These are phyloP conservation scores for Sitophilus oryzae DNA, from an alignment of 1,140 invertebrate species.

Conservation along the genomic window DNA sequence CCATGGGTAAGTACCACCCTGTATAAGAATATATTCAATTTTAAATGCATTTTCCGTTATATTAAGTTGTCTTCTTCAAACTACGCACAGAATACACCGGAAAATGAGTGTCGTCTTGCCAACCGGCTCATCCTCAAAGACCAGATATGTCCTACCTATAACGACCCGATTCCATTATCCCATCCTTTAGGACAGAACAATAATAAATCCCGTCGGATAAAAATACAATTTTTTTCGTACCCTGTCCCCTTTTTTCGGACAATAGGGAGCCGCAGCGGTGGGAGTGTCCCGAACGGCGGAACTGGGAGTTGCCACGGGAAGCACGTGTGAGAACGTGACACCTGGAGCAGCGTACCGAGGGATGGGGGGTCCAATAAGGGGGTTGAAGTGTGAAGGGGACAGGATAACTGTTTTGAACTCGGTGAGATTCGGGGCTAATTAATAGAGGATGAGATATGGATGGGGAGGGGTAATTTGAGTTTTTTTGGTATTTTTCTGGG, in stretches of 20 bases:
- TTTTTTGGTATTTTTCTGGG: too few relatives aligned
- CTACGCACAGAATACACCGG: constrained; percentile 14
- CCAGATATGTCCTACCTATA: constrained; percentile 17
- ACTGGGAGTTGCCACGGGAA: constrained; percentile 36
- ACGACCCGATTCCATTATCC: constrained; percentile 23
- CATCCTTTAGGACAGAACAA: too few relatives aligned
- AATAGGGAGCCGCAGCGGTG: constrained; percentile 26
- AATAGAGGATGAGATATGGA: neutral
- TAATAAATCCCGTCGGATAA: too few relatives aligned
- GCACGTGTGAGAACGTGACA: constrained; percentile 40
- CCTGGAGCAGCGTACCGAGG: constrained; percentile 26
- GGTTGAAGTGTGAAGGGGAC: too few relatives aligned
- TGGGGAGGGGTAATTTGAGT: constrained; percentile 15
- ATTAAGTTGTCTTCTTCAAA: neutral
- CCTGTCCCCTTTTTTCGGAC: too few relatives aligned
- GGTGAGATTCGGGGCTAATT: constrained; percentile 10
- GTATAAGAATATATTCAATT: too few relatives aligned
- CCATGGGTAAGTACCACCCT: too few relatives aligned
- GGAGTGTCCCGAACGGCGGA: constrained; percentile 34
- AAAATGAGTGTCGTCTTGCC: constrained; percentile 23
- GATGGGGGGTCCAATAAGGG: neutral
- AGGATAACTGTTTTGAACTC: too few relatives aligned
- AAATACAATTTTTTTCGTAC: constrained; percentile 20
- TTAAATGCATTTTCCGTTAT: too few relatives aligned
- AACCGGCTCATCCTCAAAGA: constrained; percentile 7